Evolutionary conservation across 2,888 invertebrate genomes (phyloP), one percentile per base, ranked within the genome.

Genomic region (Acanthosepion pharaonis): DNA sequence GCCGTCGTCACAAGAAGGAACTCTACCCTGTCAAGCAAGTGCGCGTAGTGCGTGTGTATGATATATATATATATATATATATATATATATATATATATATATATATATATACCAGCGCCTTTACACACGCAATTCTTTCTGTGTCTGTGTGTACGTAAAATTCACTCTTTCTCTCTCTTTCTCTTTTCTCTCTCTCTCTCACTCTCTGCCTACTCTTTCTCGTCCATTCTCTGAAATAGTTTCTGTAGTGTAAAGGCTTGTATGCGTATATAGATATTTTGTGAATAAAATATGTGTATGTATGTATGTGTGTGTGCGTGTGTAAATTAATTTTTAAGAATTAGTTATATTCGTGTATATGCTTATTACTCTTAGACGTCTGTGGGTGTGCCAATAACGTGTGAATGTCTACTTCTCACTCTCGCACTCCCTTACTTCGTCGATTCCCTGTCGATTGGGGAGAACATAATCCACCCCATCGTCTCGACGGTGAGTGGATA

Each of bases 61-160:
- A 9, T 25, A 92, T 15, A 48, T 25, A 92, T 42, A 91, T 25
- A 91, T 42, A 91, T 64, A 0, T 64, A 25, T 78, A n/a, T 78
- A n/a, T 78, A 78, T 78, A n/a, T 78, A 78, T 78, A n/a, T n/a
- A 78, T 78, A 78, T 78, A n/a, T n/a, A 78, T 78, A 78, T 78
- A 78, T 78, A 78, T 78, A n/a, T 78, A 78, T 78, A 78, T 78
- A 11, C 11, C 28, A 64, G 28, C 28, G 3, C 20, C 55, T 64
- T 64, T 28, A 6, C 64, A 25, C 28, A 6, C 64, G 5, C 9
- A 8, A n/a, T 9, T n/a, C 28, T 78, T 11, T 78, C 8, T 78
- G 64, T 64, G 78, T n/a, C 78, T n/a, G 78, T n/a, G n/a, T 78
- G n/a, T 59, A 2, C 59, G 59, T 59, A 20, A 59, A 59, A 20